A percentile compares a stretch with the other conserved stretches of the same genome.
Evolutionary conservation across 2,888 invertebrate species (phyloP).

Genomic region (Noctua comes): DNA sequence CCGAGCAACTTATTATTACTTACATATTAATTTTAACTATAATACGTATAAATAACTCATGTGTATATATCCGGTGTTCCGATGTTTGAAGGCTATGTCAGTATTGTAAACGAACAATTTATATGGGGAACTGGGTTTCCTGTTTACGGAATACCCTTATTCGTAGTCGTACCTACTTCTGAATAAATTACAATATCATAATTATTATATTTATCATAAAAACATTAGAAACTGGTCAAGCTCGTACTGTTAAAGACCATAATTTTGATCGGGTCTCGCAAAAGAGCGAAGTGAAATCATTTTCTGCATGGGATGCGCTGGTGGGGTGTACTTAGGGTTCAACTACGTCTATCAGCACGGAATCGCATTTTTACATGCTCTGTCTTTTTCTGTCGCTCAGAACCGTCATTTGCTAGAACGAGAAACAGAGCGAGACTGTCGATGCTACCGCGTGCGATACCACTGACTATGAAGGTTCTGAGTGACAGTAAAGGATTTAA

Average conservation of each 20-base stretch:
- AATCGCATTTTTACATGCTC: not conserved
- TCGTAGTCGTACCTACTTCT: constrained; percentile 32
- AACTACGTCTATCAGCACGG: not conserved
- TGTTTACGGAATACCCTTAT: constrained; percentile 22
- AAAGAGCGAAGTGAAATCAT: not conserved
- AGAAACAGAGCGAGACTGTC: no score
- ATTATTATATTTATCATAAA: not conserved
- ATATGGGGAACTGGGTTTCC: constrained; percentile 21
- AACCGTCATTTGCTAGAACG: no score
- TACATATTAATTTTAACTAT: constrained; percentile 22
- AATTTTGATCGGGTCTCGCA: not conserved
- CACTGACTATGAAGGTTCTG: no score
- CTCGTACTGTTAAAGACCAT: not conserved
- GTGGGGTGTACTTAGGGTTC: not conserved
- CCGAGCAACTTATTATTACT: constrained; percentile 1
- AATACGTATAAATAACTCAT: constrained; percentile 12
- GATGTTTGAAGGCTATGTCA: constrained; percentile 43
- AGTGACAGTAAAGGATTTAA: no score
- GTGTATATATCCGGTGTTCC: constrained; percentile 28
- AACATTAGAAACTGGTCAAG: not conserved
- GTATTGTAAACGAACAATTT: not conserved
- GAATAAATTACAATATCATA: constrained; percentile 23
- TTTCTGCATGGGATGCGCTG: not conserved
- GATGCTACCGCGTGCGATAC: no score
- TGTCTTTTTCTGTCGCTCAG: no score